These are phyloP conservation scores for Reinhardtius hippoglossoides DNA, from an alignment of 2,113 vertebrate species.

Conservation along the genomic window DNA sequence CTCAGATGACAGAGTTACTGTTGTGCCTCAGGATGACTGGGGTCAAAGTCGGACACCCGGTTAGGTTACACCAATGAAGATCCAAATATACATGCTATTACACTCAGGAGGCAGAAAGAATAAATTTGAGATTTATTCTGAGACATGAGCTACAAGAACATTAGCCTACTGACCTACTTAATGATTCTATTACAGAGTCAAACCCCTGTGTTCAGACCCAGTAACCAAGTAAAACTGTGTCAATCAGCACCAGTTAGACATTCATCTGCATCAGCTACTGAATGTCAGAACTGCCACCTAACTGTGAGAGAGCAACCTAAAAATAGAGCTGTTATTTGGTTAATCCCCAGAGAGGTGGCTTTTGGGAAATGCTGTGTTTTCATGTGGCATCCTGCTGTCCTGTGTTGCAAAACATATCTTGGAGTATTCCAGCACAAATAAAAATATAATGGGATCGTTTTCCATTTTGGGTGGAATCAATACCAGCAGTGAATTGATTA, in stretches of 20 bases:
- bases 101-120: no score
- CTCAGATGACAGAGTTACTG: no score
- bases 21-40: no score
- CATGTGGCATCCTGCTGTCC: background rate
- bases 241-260: background rate
- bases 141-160: no score
- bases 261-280: background rate
- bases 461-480: background rate
- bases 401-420: conserved; percentile 4
- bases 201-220: no score
- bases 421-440: background rate
- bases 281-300: conserved; percentile 1
- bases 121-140: no score
- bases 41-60: no score
- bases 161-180: no score
- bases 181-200: no score
- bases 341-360: conserved; percentile 24
- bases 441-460: background rate
- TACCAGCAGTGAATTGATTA: background rate
- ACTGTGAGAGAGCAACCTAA: background rate
- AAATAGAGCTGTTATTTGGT: conserved; percentile 34
- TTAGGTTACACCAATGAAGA: no score
- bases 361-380: conserved; percentile 19
- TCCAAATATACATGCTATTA: no score
- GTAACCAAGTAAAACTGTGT: no score